phyloP scores from a whole-genome alignment of 1,140 invertebrate species.

The Bombus consobrinus region DNA sequence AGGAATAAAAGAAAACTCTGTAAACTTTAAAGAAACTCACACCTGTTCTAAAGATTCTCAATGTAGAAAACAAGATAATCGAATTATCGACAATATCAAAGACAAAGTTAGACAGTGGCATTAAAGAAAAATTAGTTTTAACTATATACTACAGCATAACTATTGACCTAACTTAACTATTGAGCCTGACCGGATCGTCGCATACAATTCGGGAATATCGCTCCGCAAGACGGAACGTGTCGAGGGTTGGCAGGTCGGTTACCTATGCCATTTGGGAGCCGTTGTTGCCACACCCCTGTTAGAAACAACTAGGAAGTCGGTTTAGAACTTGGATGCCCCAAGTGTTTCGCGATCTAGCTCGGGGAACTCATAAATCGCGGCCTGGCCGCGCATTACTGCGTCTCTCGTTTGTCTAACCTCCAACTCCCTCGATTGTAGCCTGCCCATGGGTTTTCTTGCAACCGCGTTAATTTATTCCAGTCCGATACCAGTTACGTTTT shows the following conservation, averaged over 20 bases:
- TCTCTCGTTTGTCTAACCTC: slow-evolving; percentile 31
- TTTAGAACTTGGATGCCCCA: slow-evolving; percentile 62
- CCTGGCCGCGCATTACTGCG: slow-evolving; percentile 20
- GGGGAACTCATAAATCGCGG: slow-evolving; percentile 41
- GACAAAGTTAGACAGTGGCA: not conserved
- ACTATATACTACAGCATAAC: no score
- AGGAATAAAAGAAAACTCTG: no score
- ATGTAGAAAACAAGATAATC: not conserved
- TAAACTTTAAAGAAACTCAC: no score
- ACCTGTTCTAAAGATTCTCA: not conserved
- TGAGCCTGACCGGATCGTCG: not conserved
- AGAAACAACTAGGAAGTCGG: slow-evolving; percentile 53
- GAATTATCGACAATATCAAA: not conserved
- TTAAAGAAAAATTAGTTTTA: no score
- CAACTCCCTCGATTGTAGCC: not conserved
- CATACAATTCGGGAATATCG: not conserved
- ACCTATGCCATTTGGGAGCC: slow-evolving; percentile 59
- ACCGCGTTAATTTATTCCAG: slow-evolving; percentile 42
- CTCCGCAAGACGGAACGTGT: not conserved
- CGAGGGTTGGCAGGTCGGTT: slow-evolving; percentile 27
- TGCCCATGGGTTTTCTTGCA: not conserved
- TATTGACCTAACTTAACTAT: not conserved
- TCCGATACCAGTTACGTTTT: slow-evolving; percentile 4
- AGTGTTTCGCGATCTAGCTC: slow-evolving; percentile 61
- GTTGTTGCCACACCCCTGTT: slow-evolving; percentile 48